Conservation (phyloP, 1,140 invertebrate genomes). For the Eriocheir sinensis region DNA sequence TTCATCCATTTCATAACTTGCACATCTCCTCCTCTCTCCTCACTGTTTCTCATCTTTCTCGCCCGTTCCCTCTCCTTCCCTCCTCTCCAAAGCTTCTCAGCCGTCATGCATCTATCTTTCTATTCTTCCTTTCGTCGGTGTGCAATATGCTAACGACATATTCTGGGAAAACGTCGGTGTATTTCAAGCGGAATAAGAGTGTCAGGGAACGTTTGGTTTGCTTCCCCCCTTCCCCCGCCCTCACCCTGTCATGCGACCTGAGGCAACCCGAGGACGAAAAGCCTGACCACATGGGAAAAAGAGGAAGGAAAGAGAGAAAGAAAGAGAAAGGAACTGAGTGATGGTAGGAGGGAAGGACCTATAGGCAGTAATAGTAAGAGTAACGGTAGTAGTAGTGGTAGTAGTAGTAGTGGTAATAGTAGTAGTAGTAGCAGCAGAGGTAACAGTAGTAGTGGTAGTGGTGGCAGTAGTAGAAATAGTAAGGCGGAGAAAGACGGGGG, state of each 20-base stretch:
- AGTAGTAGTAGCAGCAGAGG: not conserved
- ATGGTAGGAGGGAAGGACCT: not conserved
- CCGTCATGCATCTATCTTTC: not conserved
- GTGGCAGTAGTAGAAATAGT: not conserved
- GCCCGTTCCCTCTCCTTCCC: not conserved
- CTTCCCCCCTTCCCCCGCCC: not conserved
- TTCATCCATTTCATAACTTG: not conserved
- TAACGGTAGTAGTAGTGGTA: not conserved
- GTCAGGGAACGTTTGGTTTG: not conserved
- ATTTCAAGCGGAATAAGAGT: constrained; percentile 19
- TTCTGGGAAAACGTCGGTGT: constrained; percentile 6
- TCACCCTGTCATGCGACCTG: not conserved
- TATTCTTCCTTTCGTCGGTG: constrained; percentile 8
- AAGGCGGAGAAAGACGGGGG: not conserved
- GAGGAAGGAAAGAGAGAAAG: constrained; percentile 16
- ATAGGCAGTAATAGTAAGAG: constrained; percentile 14
- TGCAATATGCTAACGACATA: constrained; percentile 40
- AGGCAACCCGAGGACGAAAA: not conserved
- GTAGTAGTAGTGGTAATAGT: not conserved
- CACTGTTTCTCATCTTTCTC: not conserved
- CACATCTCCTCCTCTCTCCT: not conserved
- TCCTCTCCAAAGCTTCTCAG: not conserved
- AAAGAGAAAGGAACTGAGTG: not conserved
- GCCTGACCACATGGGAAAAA: not conserved
- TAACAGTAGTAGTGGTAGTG: not conserved